These are phyloP conservation scores for Crypturellus undulatus DNA, from an alignment of 2,113 vertebrate species.

Conservation along the genomic window DNA sequence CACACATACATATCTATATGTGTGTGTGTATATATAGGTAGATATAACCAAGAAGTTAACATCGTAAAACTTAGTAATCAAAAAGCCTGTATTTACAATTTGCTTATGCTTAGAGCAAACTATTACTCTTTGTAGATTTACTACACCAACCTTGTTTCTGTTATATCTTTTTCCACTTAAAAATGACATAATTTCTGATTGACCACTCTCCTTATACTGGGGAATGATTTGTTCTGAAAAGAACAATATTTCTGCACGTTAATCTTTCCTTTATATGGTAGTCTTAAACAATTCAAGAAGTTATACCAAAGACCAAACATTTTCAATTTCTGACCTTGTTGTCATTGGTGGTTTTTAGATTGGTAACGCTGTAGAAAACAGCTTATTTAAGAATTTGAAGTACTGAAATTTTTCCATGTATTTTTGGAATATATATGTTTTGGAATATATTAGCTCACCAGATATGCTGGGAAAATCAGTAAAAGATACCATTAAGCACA, in stretches of 20 bases:
- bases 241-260: not conserved
- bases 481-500: not conserved
- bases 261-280: accelerated
- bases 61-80: not conserved
- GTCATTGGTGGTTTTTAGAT: not conserved
- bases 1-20: too few species aligned
- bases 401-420: not conserved
- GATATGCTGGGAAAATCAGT: not conserved
- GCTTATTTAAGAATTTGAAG: not conserved
- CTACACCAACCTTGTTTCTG: not conserved
- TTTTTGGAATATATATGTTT: not conserved
- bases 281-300: not conserved
- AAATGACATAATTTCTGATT: not conserved
- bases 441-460: not conserved
- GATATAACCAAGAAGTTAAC: too few species aligned
- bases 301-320: not conserved
- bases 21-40: too few species aligned
- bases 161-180: not conserved
- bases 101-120: not conserved
- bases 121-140: not conserved
- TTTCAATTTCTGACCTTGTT: not conserved
- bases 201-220: not conserved
- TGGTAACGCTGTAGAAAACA: not conserved
- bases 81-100: not conserved
- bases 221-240: not conserved